Evolutionary conservation across 2,797 vertebrate genomes (phyloP), one percentile per base, ranked within the genome.

Genomic region (Etheostoma nigrum): DNA sequence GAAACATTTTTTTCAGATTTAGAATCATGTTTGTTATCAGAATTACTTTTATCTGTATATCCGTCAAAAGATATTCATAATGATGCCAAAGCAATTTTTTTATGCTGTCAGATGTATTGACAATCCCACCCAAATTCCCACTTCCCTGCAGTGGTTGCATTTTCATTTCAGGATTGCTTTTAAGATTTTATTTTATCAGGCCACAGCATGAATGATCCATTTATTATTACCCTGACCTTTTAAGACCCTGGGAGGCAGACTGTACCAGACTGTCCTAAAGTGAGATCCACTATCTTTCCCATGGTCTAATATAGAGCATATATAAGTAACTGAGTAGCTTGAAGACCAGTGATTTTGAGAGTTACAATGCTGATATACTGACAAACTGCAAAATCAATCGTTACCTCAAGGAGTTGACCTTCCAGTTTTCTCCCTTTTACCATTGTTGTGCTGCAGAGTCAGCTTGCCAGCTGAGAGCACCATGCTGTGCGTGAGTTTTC

Each of bases 221-320:
- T 67, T 66, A 30, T 40, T 53, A 60, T 74, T 76, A 61, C 45
- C 25, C 66, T 83, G 72, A 83, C 81, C 73, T 85, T 83, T 89
- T 70, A 74, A 74, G 63, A 75, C 66, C 19, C 53, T 45, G 23
- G 62, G 53, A 72, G 66, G 49, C 53, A 61, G 77, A 71, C 53
- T 8, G 47, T 65, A 72, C 12, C 54, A 67, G 21, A 64, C 59
- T 63, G 45, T 62, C 76, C 45, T 71, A n/a, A 61, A 79, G 73
- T 40, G 12, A 60, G 42, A 74, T 52, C 23, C 7, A 6, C 54
- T 71, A 53, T 72, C 40, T 73, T 42, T 48, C 23, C 53, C 27
- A 1, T 2, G 14, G 0, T 77, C 59, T 59, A 33, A 83, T 79
- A 49, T 59, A 6, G 67, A 71, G 21, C 49, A 36, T 40, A 40